Conservation (phyloP, 2,113 vertebrate species). For the Thamnaconus septentrionalis region DNA sequence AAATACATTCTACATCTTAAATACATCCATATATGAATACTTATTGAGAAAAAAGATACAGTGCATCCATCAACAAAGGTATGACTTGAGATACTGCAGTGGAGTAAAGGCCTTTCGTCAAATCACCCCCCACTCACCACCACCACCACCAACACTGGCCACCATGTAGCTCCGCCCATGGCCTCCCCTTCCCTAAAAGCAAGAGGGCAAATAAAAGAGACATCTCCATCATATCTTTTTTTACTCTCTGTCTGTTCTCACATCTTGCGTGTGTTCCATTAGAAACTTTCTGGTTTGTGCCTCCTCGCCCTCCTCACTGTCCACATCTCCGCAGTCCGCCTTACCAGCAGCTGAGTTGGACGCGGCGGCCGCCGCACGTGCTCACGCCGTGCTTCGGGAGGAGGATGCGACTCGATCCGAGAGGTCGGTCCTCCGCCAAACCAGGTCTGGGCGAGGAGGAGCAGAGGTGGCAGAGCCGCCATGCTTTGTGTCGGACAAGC, state of each 20-base stretch:
- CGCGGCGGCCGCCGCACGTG: constrained; percentile 2
- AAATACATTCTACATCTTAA: too few relatives aligned
- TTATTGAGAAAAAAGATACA: too few relatives aligned
- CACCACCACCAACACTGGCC: too few relatives aligned
- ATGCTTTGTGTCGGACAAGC: constrained; percentile 61
- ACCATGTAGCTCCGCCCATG: background rate
- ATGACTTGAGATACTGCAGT: too few relatives aligned
- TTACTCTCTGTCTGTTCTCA: constrained; percentile 35
- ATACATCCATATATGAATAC: too few relatives aligned
- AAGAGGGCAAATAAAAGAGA: constrained; percentile 73
- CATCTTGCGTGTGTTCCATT: constrained; percentile 14
- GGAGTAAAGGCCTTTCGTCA: too few relatives aligned
- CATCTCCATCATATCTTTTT: constrained; percentile 52
- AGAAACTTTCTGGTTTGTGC: background rate
- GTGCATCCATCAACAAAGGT: too few relatives aligned
- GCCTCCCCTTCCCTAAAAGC: constrained; percentile 68
- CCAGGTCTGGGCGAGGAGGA: constrained; percentile 39
- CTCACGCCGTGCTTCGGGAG: constrained; percentile 11
- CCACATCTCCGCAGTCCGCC: constrained; percentile 13
- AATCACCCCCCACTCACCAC: too few relatives aligned
- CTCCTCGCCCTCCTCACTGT: constrained; percentile 1
- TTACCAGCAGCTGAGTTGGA: background rate
- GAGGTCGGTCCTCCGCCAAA: constrained; percentile 33
- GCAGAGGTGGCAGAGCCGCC: constrained; percentile 34
- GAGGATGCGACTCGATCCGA: constrained; percentile 37